Conservation (phyloP, 2,888 invertebrate species). For the Onchidella celtica region DNA sequence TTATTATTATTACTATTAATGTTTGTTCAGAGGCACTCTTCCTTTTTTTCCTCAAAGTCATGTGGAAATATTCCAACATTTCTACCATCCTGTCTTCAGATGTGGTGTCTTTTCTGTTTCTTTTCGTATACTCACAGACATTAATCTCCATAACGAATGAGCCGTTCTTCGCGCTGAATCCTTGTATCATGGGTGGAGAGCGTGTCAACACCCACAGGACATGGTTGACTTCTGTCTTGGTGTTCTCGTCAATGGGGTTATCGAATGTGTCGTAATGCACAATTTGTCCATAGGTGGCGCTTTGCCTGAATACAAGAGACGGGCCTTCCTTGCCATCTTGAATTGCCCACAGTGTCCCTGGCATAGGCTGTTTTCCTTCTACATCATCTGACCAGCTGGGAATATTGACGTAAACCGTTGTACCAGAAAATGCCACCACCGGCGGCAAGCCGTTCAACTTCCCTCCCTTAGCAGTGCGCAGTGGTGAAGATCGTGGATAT, state of each 20-base stretch:
- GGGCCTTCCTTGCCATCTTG: neutral
- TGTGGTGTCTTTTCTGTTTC: no score
- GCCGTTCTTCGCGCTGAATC: neutral
- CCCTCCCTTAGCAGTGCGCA: neutral
- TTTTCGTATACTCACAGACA: neutral
- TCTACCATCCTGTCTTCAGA: no score
- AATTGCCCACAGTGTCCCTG: slow-evolving; percentile 1
- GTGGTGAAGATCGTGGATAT: neutral
- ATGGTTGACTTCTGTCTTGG: neutral
- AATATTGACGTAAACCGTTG: slow-evolving; percentile 3
- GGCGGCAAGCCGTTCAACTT: neutral
- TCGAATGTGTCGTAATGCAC: neutral
- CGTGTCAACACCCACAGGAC: neutral
- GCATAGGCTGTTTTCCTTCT: neutral
- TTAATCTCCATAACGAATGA: neutral
- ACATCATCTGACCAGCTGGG: neutral
- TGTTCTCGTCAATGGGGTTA: no score
- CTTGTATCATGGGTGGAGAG: neutral
- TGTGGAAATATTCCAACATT: no score
- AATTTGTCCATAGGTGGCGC: neutral
- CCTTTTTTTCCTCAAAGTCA: no score
- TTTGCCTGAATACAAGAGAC: neutral
- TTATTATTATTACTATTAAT: no score
- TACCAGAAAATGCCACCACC: neutral
- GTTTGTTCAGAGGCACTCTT: no score